phyloP scores from a whole-genome alignment of 2,888 invertebrate species.

The Molorchus minor region DNA sequence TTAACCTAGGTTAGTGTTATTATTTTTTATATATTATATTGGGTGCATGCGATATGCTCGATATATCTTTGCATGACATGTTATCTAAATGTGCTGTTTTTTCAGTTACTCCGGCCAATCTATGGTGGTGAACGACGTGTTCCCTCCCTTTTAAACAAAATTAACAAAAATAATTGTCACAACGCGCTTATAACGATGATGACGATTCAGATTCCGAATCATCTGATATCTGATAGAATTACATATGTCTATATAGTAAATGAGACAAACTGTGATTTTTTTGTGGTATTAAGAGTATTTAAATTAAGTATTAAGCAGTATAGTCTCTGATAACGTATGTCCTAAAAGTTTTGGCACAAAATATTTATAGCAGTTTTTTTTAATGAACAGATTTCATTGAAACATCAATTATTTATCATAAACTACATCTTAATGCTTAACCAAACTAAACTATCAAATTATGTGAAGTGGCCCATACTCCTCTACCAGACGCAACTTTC shows the following conservation, averaged over 20 bases:
- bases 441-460: too few relatives aligned
- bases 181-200: constrained; percentile 42
- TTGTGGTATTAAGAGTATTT: constrained; percentile 33
- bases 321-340: constrained; percentile 13
- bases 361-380: too few relatives aligned
- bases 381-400: too few relatives aligned
- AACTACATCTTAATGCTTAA: too few relatives aligned
- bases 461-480: too few relatives aligned
- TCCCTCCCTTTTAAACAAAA: constrained; percentile 72
- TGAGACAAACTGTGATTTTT: constrained; percentile 41
- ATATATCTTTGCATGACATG: constrained; percentile 1
- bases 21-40: constrained; percentile 25
- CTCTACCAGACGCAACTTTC: too few relatives aligned
- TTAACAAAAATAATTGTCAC: constrained; percentile 48
- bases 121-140: constrained; percentile 91
- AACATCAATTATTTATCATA: too few relatives aligned
- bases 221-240: constrained; percentile 24
- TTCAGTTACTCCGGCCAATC: constrained; percentile 93
- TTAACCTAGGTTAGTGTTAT: background rate
- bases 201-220: constrained; percentile 44
- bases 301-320: constrained; percentile 12
- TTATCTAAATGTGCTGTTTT: constrained; percentile 65
- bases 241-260: constrained; percentile 22
- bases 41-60: constrained; percentile 24
- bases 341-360: too few relatives aligned